Evolutionary conservation across 2,888 invertebrate species (phyloP).

Genomic region (Tryphoninae sp.): DNA sequence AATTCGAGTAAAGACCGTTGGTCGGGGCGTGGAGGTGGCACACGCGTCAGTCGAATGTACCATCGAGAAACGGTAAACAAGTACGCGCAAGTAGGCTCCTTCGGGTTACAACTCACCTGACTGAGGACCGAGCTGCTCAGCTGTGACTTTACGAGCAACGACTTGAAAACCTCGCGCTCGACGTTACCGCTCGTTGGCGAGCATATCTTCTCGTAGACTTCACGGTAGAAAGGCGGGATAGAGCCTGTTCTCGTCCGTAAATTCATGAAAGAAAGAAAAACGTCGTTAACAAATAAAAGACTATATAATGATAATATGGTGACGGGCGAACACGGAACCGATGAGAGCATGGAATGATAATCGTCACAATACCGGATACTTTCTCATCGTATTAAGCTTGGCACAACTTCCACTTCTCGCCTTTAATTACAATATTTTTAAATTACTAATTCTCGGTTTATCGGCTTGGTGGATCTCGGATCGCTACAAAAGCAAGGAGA

Average conservation of each 20-base stretch:
- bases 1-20: not conserved
- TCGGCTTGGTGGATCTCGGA: too few relatives aligned
- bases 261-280: conserved; percentile 41
- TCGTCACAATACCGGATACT: not conserved
- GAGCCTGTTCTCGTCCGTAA: conserved; percentile 78
- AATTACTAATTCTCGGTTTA: too few relatives aligned
- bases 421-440: too few relatives aligned
- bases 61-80: conserved; percentile 9
- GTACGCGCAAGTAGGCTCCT: not conserved
- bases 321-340: conserved; percentile 3
- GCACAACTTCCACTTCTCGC: too few relatives aligned
- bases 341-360: not conserved
- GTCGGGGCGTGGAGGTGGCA: not conserved
- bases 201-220: conserved; percentile 83
- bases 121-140: conserved; percentile 82
- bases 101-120: conserved; percentile 74
- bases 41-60: conserved; percentile 13
- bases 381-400: too few relatives aligned
- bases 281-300: not conserved
- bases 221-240: conserved; percentile 83
- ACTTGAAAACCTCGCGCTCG: conserved; percentile 83
- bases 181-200: conserved; percentile 83
- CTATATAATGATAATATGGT: not conserved
- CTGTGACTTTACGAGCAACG: conserved; percentile 82
- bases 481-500: too few relatives aligned